phyloP scores from a whole-genome alignment of 2,888 invertebrate genomes.

The Epiblema foenella region DNA sequence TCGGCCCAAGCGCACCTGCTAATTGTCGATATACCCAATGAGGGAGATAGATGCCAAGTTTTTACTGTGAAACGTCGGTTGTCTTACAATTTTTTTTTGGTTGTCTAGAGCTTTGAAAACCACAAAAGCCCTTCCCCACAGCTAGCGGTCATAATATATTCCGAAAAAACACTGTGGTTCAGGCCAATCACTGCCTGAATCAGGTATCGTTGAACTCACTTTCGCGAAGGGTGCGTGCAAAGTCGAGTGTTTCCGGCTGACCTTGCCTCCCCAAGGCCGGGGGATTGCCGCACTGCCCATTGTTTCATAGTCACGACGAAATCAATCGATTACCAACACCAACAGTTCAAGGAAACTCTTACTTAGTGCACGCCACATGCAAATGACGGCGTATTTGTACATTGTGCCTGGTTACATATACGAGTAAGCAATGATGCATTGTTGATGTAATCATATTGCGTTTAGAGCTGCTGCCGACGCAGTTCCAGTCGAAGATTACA shows the following conservation, averaged over 20 bases:
- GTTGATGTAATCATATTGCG: conserved; percentile 6
- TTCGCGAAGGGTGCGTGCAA: conserved; percentile 22
- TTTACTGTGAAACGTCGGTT: too few species aligned
- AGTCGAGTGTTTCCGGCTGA: conserved; percentile 54
- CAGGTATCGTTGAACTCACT: conserved; percentile 20
- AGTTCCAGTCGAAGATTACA: too few species aligned
- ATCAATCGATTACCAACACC: conserved; percentile 50
- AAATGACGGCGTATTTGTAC: conserved; percentile 22
- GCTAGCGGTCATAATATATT: too few species aligned
- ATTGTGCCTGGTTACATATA: conserved; percentile 7
- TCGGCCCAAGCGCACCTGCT: too few species aligned
- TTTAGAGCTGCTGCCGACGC: neutral
- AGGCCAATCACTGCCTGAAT: conserved; percentile 1
- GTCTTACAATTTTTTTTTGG: too few species aligned
- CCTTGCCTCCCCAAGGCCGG: conserved; percentile 69
- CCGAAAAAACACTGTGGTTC: neutral
- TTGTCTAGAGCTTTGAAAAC: too few species aligned
- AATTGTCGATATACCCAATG: too few species aligned
- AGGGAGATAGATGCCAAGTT: too few species aligned
- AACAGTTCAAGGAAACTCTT: conserved; percentile 54
- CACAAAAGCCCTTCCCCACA: too few species aligned
- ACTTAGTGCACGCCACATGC: conserved; percentile 35
- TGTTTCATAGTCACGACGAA: conserved; percentile 39
- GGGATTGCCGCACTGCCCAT: conserved; percentile 54
- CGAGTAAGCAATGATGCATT: conserved; percentile 2